Percentiles rank a stretch among this genome's conserved stretches.
Evolutionary conservation across 2,888 invertebrate genomes (phyloP).

Genomic region (Blera fallax): DNA sequence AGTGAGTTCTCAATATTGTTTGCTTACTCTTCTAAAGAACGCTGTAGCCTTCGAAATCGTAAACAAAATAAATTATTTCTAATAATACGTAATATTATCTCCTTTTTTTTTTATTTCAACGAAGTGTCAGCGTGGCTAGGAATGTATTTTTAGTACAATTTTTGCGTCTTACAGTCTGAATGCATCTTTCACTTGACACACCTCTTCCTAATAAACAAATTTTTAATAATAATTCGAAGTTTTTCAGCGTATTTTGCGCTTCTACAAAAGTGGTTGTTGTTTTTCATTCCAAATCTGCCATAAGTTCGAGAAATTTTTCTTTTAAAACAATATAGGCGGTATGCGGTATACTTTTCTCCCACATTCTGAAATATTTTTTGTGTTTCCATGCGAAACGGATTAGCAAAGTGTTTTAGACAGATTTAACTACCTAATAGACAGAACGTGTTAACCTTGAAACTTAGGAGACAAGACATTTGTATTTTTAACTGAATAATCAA

Average conservation of each 20-base stretch:
- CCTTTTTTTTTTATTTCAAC: not conserved
- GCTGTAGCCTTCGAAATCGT: too few relatives aligned
- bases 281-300: not conserved
- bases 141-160: slow-evolving; percentile 5
- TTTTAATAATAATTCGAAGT: not conserved
- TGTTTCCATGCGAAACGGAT: slow-evolving; percentile 15
- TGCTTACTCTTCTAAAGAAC: too few relatives aligned
- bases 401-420: not conserved
- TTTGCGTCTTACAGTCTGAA: not conserved
- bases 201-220: not conserved
- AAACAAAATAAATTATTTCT: not conserved
- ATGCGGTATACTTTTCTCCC: not conserved
- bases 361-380: not conserved
- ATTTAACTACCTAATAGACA: not conserved
- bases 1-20: not conserved
- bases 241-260: not conserved
- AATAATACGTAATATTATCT: not conserved
- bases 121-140: not conserved
- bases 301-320: not conserved
- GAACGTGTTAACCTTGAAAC: slow-evolving; percentile 20
- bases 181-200: not conserved
- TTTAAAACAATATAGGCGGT: too few relatives aligned
- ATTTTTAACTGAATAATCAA: slow-evolving; percentile 6
- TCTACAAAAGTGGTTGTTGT: not conserved
- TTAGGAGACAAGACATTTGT: not conserved